These are phyloP conservation scores for Vireo altiloquus DNA, from an alignment of 2,113 vertebrate species.

Conservation along the genomic window DNA sequence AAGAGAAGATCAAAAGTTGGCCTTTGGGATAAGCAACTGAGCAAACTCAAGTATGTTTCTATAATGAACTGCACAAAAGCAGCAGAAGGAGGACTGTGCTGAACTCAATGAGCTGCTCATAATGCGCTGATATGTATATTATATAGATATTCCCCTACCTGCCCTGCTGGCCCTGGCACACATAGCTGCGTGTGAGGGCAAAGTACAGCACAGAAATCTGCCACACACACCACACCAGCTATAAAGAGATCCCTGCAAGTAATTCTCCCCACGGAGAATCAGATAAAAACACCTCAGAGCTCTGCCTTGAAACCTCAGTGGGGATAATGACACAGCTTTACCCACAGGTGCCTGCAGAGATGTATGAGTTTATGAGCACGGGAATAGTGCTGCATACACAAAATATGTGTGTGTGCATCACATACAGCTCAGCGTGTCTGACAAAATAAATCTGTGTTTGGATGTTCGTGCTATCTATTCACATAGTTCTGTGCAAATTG, in stretches of 20 bases:
- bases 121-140: constrained; percentile 46
- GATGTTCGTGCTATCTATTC: rapidly evolving
- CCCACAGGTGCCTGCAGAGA: neutral
- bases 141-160: constrained; percentile 20
- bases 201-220: neutral
- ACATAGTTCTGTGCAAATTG: neutral
- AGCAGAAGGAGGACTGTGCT: neutral
- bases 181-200: rapidly evolving
- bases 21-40: constrained; percentile 45
- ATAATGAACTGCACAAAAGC: constrained; percentile 46
- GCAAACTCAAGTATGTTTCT: constrained; percentile 54
- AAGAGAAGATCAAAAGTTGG: constrained; percentile 72
- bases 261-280: neutral
- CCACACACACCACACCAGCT: rapidly evolving
- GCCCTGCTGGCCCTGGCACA: neutral
- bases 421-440: rapidly evolving
- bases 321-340: neutral
- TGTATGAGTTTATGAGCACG: neutral
- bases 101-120: constrained; percentile 10
- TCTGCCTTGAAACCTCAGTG: rapidly evolving
- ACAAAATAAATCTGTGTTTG: neutral
- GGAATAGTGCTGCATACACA: neutral
- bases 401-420: rapidly evolving
- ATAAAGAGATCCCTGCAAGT: neutral
- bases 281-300: neutral